phyloP scores from a whole-genome alignment of 1,140 invertebrate genomes.

The Mya arenaria region DNA sequence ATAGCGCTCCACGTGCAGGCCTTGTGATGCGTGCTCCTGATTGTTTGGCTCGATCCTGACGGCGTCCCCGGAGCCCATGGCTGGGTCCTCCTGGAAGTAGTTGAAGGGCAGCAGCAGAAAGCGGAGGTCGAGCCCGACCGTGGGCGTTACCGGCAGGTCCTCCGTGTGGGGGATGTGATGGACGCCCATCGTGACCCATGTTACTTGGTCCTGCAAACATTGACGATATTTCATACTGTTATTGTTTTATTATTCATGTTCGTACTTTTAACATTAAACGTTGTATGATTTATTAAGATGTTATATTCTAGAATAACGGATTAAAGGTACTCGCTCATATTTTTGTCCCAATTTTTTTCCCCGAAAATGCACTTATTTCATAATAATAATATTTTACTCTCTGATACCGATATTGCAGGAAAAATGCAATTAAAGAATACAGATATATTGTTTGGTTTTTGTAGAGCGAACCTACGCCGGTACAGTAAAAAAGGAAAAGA shows the following conservation, averaged over 20 bases:
- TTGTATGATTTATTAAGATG: not conserved
- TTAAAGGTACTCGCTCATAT: too few species aligned
- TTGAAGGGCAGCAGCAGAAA: constrained; percentile 74
- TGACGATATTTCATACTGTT: not conserved
- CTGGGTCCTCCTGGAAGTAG: constrained; percentile 74
- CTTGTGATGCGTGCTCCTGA: not conserved
- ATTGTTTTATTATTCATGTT: too few species aligned
- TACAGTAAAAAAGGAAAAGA: too few species aligned
- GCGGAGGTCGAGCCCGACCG: constrained; percentile 61
- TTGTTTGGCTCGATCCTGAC: constrained; percentile 57
- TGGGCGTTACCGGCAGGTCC: constrained; percentile 74
- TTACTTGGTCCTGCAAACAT: constrained; percentile 71
- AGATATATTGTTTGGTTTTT: too few species aligned
- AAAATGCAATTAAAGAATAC: too few species aligned
- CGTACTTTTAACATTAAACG: not conserved
- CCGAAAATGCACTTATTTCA: too few species aligned
- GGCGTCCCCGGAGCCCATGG: constrained; percentile 65
- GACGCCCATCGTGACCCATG: constrained; percentile 75
- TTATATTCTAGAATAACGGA: not conserved
- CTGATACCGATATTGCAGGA: too few species aligned
- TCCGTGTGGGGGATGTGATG: constrained; percentile 74
- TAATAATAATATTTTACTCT: too few species aligned
- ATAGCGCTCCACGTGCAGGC: constrained; percentile 51
- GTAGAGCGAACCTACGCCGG: too few species aligned
- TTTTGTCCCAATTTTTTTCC: not conserved